A percentile compares a stretch with the other conserved stretches of the same genome.
Conservation (phyloP, 2,888 invertebrate genomes). For the Rosalia funebris region DNA sequence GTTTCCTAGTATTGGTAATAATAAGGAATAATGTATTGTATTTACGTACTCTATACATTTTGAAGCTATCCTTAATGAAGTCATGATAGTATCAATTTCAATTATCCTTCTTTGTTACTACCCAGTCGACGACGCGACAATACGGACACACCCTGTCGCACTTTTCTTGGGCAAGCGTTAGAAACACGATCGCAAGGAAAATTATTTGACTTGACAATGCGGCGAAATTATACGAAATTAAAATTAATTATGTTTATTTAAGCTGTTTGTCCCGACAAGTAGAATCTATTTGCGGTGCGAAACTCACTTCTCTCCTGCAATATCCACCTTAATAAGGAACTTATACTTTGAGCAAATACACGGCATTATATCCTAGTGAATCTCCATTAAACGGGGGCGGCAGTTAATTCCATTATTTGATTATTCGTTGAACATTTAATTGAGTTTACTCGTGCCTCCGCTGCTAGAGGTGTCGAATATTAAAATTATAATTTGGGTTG, state of each 20-base stretch:
- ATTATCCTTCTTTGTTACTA: too few species aligned
- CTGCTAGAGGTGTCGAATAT: neutral
- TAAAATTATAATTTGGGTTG: neutral
- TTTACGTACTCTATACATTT: too few species aligned
- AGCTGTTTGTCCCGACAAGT: conserved; percentile 9
- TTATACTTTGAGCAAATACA: conserved; percentile 17
- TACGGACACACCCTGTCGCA: too few species aligned
- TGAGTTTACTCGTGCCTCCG: conserved; percentile 14
- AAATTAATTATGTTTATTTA: conserved; percentile 23
- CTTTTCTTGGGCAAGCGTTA: neutral
- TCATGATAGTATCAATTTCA: too few species aligned
- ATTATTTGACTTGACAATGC: conserved; percentile 2
- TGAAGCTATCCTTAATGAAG: too few species aligned
- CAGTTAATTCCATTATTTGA: conserved; percentile 24
- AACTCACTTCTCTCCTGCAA: conserved; percentile 4
- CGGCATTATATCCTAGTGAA: conserved; percentile 16
- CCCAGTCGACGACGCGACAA: too few species aligned
- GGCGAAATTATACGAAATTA: conserved; percentile 12
- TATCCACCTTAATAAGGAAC: conserved; percentile 7
- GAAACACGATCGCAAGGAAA: neutral
- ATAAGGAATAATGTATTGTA: too few species aligned
- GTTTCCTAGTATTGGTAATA: too few species aligned
- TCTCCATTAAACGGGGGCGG: conserved; percentile 15
- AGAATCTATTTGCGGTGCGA: conserved; percentile 14
- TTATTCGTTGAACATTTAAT: conserved; percentile 18